These are phyloP conservation scores for Rhizoglyphus robini DNA, from an alignment of 1,140 invertebrate genomes.

Conservation along the genomic window DNA sequence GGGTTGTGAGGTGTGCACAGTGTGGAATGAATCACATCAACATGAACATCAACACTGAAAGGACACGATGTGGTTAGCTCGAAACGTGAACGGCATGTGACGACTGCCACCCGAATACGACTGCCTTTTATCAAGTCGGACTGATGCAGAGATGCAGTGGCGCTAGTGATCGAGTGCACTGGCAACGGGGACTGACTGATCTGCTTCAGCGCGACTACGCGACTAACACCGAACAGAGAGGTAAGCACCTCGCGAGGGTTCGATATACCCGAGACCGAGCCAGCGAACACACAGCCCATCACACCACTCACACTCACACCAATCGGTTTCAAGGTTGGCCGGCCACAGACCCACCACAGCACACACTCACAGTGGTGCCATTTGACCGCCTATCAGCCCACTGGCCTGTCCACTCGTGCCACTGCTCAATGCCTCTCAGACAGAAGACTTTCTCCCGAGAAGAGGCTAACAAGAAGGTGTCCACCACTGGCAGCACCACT, in stretches of 20 bases:
- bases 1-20: no score
- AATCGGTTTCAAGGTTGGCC: background rate
- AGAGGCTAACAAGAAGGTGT: no score
- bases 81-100: background rate
- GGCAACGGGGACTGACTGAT: background rate
- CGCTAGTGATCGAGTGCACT: background rate
- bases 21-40: no score
- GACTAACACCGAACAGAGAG: background rate
- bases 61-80: background rate
- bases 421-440: no score
- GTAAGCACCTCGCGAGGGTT: background rate
- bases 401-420: no score
- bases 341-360: background rate
- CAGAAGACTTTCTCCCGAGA: no score
- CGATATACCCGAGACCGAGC: background rate
- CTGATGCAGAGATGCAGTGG: no score
- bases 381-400: no score
- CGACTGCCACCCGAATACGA: background rate
- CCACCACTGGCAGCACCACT: no score
- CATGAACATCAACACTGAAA: no score
- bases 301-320: background rate
- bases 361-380: no score
- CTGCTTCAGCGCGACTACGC: background rate
- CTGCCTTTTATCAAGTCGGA: slow-evolving; percentile 10
- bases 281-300: background rate